Percentiles rank a stretch among this genome's conserved stretches.
phyloP scores from a whole-genome alignment of 2,113 vertebrate genomes.

The Macrotus californicus region DNA sequence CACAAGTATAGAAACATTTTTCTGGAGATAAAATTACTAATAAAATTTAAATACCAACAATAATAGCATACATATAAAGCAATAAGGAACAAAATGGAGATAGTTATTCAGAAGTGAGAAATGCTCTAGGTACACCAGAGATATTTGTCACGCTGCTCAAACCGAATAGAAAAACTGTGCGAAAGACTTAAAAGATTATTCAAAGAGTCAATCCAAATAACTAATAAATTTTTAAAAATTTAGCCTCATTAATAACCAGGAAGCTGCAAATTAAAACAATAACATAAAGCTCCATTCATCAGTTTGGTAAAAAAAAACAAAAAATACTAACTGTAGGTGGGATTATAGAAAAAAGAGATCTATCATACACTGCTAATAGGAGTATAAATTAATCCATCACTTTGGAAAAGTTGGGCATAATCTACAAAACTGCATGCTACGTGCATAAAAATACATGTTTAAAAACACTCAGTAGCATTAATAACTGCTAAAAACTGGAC shows the following conservation, averaged over 20 bases:
- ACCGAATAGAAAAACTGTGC: background rate
- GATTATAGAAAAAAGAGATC: background rate
- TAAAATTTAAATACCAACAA: background rate
- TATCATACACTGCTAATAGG: background rate
- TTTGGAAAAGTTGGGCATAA: background rate
- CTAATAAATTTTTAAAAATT: background rate
- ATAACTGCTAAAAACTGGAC: background rate
- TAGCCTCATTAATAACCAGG: background rate
- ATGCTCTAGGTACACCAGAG: background rate
- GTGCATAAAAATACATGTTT: background rate
- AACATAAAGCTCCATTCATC: background rate
- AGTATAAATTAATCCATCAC: background rate
- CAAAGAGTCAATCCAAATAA: background rate
- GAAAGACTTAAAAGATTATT: background rate
- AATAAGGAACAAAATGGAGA: background rate
- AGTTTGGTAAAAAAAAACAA: background rate
- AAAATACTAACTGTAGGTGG: background rate
- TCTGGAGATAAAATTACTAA: background rate
- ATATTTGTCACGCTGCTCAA: background rate
- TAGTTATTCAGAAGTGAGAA: background rate
- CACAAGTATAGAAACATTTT: background rate
- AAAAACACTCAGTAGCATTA: background rate
- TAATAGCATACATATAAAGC: background rate
- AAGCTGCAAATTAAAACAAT: background rate
- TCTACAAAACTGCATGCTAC: background rate